Base-by-base conservation (phyloP, 2,113 vertebrate species). In the Esox niger region DNA sequence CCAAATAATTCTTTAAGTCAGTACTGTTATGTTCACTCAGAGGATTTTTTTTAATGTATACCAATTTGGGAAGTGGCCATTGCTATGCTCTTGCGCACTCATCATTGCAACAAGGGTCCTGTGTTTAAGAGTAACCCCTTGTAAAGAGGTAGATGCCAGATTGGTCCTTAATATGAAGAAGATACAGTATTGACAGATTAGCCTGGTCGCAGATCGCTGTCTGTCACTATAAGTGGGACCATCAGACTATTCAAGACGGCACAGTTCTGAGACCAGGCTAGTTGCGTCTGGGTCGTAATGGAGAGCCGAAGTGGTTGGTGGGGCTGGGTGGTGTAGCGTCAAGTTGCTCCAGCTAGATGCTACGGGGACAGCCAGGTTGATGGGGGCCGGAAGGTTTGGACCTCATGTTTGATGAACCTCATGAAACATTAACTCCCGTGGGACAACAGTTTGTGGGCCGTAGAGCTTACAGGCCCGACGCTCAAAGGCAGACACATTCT, bases 401-500 rank as follows among this genome's bases (percentile, higher is more conserved):
- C 80, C 88, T 97, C 94, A 98, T 83, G 94, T 95, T 66, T 96
- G 94, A 74, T 95, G 94, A 0, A 96, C 89, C 82, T 96, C 94
- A 38, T 97, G 95, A 81, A 95, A 95, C 95, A 97, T 96, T 62
- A 96, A 89, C 88, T 97, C 95, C 58, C 93, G 91, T 0, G 96
- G 96, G 84, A 97, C 94, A 20, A 87, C 90, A 0, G 95, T 97
- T 91, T 97, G 94, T 1, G 95, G 95, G 31, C 96, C 96, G 73
- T 93, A 98, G 30, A 84, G 87, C 73, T 91, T 93, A 61, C 91
- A 71, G 0, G 96, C 95, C 2, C 93, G 93, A 20, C 91, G 91
- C 90, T 96, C 94, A 0, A 98, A 98, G 7, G 96, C 96, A 0
- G 90, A 93, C 7, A 98, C 96, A 68, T 96, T 98, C 88, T 96